These are phyloP conservation scores for Nothoprocta perdicaria DNA, from an alignment of 2,113 vertebrate species.

Conservation along the genomic window DNA sequence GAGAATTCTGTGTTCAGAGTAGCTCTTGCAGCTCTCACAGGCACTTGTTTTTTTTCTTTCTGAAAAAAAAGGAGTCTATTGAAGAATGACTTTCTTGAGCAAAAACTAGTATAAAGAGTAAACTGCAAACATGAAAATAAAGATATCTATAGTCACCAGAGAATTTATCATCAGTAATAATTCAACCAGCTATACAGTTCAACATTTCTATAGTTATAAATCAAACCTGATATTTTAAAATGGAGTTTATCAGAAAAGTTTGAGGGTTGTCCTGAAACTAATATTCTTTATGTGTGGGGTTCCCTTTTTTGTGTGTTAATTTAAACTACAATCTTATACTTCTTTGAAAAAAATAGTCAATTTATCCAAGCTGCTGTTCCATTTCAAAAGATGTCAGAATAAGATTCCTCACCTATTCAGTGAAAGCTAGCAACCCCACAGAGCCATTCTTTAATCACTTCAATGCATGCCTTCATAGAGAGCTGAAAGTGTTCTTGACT, in stretches of 20 bases:
- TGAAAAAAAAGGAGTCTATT: background rate
- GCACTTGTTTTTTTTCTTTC: background rate
- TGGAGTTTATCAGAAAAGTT: background rate
- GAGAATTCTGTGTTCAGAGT: background rate
- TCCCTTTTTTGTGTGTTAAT: background rate
- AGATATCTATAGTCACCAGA: background rate
- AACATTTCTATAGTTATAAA: background rate
- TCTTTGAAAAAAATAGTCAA: background rate
- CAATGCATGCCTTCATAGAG: slow-evolving; percentile 17
- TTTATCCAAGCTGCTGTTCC: slow-evolving; percentile 48
- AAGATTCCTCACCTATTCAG: slow-evolving; percentile 53
- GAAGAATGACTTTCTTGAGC: background rate
- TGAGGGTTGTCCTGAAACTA: background rate
- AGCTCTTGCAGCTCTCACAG: background rate
- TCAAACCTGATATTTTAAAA: background rate
- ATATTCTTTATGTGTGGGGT: background rate
- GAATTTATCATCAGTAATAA: background rate
- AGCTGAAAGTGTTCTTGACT: slow-evolving; percentile 46
- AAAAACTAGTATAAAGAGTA: background rate
- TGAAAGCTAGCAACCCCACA: slow-evolving; percentile 49
- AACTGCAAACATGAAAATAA: background rate
- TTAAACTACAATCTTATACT: background rate
- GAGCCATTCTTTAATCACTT: slow-evolving; percentile 67
- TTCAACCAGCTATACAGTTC: background rate
- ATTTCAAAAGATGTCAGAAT: slow-evolving; percentile 55